Base-by-base conservation (phyloP, 2,888 invertebrate species). In the Synanthedon andrenaeformis region DNA sequence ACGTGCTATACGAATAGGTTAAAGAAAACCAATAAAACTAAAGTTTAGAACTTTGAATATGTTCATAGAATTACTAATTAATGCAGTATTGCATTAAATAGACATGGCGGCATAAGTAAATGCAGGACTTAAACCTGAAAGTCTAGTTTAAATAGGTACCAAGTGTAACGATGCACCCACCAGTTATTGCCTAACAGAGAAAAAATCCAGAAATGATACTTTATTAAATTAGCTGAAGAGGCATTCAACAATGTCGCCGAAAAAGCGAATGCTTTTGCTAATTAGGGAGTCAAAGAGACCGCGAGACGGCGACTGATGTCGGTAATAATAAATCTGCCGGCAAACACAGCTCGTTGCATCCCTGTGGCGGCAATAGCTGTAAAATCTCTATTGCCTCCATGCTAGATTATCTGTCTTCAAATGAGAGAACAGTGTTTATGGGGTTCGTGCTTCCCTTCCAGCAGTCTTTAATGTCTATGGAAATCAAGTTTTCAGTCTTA, bases 281-380 rank as follows among this genome's bases (percentile, higher is more conserved):
- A 82, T 79, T 76, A 74, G 71, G 67, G 59, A 65, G 61, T 67
- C 64, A 79, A 81, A 65, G 66, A 17, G 54, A 63, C 76, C 76
- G 79, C 69, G 59, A 51, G 63, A 62, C 61, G 57, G 57, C 57
- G 64, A 69, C 55, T 58, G 70, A 74, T 70, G 66, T 57, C 61
- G 58, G 54, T 59, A 68, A 74, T 79, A 74, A 71, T 66, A 35
- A 35, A 35, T 57, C 57, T 58, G 56, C 52, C 56, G 54, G 57
- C 56, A 58, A 58, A 55, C 57, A 54, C 51, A 56, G 53, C 58
- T 62, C 60, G 59, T 59, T 62, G 60, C 57, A 51, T 54, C 51
- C 48, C 57, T 58, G 56, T 54, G 58, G 54, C 28, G 58, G 57
- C 55, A 49, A 61, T 62, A 57, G 56, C 63, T 64, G 64, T 70